Percentiles rank a stretch among this genome's conserved stretches.
Conservation (phyloP, 2,797 vertebrate species). For the Mustela erminea region DNA sequence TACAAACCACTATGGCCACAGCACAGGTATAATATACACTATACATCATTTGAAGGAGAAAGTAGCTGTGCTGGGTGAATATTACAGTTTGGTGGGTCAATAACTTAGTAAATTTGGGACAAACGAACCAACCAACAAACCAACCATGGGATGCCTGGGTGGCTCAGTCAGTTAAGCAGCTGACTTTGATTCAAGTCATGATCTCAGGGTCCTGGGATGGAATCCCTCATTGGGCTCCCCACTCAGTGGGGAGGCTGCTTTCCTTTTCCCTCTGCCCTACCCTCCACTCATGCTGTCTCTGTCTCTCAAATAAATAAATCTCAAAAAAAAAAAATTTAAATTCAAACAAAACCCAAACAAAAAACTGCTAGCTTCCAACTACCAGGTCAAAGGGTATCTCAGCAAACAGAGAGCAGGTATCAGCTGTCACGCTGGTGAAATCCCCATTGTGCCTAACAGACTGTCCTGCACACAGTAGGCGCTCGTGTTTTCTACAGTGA, state of each 20-base stretch:
- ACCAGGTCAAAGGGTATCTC: not conserved
- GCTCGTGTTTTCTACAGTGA: not conserved
- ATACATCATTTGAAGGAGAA: not conserved
- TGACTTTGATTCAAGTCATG: not conserved
- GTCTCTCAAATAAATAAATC: not conserved
- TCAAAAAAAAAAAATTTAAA: not conserved
- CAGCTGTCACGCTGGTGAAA: not conserved
- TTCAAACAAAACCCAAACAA: not conserved
- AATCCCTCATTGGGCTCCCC: not conserved
- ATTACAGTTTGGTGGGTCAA: not conserved
- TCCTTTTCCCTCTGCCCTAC: not conserved
- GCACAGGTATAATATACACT: rapidly evolving
- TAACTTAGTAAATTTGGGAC: not conserved
- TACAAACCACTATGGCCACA: not conserved
- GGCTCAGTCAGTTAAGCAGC: not conserved
- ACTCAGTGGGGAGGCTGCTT: not conserved
- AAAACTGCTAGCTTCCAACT: not conserved
- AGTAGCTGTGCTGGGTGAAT: not conserved
- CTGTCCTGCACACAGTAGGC: not conserved
- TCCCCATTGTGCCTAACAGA: not conserved
- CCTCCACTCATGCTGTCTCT: not conserved
- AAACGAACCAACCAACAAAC: not conserved
- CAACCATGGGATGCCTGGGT: not conserved
- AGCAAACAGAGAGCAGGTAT: not conserved
- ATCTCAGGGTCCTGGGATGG: not conserved